Evolutionary conservation across 2,888 invertebrate species (phyloP), one percentile per base, ranked within the genome.

Genomic region (Platycheirus rosarum): DNA sequence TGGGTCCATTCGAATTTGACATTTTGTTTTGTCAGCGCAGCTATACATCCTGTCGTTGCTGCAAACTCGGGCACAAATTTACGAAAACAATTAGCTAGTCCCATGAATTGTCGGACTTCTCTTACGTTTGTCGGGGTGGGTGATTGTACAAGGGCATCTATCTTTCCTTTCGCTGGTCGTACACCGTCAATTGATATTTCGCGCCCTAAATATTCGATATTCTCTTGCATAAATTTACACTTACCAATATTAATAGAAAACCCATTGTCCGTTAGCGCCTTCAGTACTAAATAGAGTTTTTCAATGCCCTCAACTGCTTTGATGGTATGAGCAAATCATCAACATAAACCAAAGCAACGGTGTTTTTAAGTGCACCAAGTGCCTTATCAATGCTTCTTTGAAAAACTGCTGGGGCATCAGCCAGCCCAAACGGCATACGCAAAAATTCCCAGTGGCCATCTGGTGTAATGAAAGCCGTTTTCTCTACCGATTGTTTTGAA

Each of bases 401-500:
- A 46, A 44, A 48, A 9, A 32, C 14, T 9, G 46, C 16, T 20
- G 40, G 46, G 14, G 62, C 16, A 62, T 46, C 20, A 7, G 42
- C 29, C 11, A 46, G n/a, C 5, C 48, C 32, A 7, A 48, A 63
- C 8, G 44, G 48, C 35, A 63, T 46, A 13, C 48, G 48, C 13
- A 44, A 63, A 5, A 32, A 44, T 29, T 46, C 63, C 11, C 13
- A 63, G n/a, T 44, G 44, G 29, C 44, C 63, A 29, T 46, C 48
- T 16, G 35, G 48, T n/a, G 18, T 48, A 35, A 35, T 20, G 29
- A 44, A 46, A 1, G 29, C 63, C 13, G 16, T 35, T 20, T 63
- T 13, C 16, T 65, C 46, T 37, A 32, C 8, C 4, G 29, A 32
- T 32, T 32, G 29, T 32, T 32, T 6, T 2, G 49, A 23, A 7